Evolutionary conservation across 2,113 vertebrate genomes (phyloP), one percentile per base, ranked within the genome.

Genomic region (Montifringilla adamsi): DNA sequence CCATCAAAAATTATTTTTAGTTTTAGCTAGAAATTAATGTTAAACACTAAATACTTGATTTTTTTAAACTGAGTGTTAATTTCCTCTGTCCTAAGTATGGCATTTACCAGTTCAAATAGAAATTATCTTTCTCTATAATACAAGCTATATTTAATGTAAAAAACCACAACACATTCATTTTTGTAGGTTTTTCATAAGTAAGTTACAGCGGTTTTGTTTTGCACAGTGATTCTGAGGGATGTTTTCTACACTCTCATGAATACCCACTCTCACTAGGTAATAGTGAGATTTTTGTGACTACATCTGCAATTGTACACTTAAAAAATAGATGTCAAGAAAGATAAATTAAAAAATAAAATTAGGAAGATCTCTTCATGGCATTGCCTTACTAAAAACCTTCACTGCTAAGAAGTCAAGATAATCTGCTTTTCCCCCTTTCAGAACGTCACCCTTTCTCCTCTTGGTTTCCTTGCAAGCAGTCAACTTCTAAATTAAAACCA

Each of bases 161-260:
- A 24, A 0, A 0, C 0, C 2, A 6, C 16, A 43, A 26, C 2
- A n/a, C 3, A 24, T 30, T 43, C 0, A 27, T 26, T 93, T 93
- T 72, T 23, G 15, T 39, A 53, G 3, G 2, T 15, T 83, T 94
- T 41, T 80, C 8, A 0, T 75, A 63, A 59, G 13, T 64, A 60
- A 62, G 16, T 18, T 74, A 69, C 22, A 35, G 18, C 9, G 43
- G 44, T 81, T 67, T 24, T 84, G 5, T 80, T 55, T 35, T 70
- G 60, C 37, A 55, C 13, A 53, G 13, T 60, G 37, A 37, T 80
- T 77, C 23, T 30, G 9, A 68, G n/a, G 10, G 6, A 83, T 18
- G 17, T 37, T 53, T 86, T 66, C 16, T 39, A 37, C 7, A 21
- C 49, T 77, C 11, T 55, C 52, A 84, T 3, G 44, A 47, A 55